Percentiles rank a stretch among this genome's conserved stretches.
These are phyloP conservation scores for Amblyornis subalaris DNA, from an alignment of 2,113 vertebrate species.

Conservation along the genomic window DNA sequence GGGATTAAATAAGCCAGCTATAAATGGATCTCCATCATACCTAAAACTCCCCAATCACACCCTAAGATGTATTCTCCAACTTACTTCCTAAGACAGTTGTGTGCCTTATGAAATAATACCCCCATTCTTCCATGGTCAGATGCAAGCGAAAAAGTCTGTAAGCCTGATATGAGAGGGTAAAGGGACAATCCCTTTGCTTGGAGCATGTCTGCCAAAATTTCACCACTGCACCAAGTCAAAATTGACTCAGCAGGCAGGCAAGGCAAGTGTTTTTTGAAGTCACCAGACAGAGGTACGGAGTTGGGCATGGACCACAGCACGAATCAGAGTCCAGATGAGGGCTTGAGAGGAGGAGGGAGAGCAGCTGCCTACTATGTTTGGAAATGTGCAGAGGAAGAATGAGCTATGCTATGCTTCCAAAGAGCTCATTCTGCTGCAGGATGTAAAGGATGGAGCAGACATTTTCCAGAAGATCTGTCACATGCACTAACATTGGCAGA, in stretches of 20 bases:
- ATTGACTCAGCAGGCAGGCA: not conserved
- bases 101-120: not conserved
- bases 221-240: not conserved
- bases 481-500: not conserved
- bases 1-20: not conserved
- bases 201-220: not conserved
- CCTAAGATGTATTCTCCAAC: not conserved
- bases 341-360: not conserved
- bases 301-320: not conserved
- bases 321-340: not conserved
- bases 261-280: not conserved
- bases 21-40: not conserved
- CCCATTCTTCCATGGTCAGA: not conserved
- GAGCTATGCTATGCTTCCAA: not conserved
- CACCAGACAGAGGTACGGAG: not conserved
- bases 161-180: not conserved
- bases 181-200: not conserved
- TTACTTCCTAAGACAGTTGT: not conserved
- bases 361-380: accelerated
- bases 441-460: not conserved
- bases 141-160: not conserved
- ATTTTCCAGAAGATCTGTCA: not conserved
- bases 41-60: not conserved
- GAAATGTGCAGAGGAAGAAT: not conserved
- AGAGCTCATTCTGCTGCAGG: not conserved